Conservation (phyloP, 2,888 invertebrate species). For the Lamellibrachia columna region DNA sequence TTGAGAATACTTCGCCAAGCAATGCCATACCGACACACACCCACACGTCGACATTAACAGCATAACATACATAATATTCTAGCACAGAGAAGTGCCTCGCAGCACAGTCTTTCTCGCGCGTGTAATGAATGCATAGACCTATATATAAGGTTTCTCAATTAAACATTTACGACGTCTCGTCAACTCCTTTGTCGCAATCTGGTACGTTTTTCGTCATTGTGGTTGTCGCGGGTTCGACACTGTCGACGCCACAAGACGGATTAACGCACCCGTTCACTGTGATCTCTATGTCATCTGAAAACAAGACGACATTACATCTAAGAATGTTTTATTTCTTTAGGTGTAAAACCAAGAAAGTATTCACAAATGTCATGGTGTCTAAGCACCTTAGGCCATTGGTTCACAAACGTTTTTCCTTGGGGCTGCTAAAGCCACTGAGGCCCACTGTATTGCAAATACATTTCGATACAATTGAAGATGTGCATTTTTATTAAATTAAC, state of each 20-base stretch:
- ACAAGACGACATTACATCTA: background rate
- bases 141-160: background rate
- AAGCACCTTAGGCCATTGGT: too few relatives aligned
- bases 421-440: too few relatives aligned
- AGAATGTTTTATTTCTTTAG: background rate
- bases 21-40: background rate
- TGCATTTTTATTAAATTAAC: too few relatives aligned
- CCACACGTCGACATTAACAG: background rate
- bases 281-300: background rate
- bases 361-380: too few relatives aligned
- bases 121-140: background rate
- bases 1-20: background rate
- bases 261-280: background rate
- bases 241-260: background rate
- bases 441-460: too few relatives aligned
- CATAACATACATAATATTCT: background rate
- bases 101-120: background rate
- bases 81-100: background rate
- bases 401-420: too few relatives aligned
- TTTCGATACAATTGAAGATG: too few relatives aligned
- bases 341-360: too few relatives aligned
- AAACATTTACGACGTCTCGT: background rate
- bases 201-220: background rate
- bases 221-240: background rate
- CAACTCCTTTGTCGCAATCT: background rate